A percentile compares a stretch with the other conserved stretches of the same genome.
phyloP scores from a whole-genome alignment of 2,113 vertebrate species.

The Heloderma charlesbogerti region DNA sequence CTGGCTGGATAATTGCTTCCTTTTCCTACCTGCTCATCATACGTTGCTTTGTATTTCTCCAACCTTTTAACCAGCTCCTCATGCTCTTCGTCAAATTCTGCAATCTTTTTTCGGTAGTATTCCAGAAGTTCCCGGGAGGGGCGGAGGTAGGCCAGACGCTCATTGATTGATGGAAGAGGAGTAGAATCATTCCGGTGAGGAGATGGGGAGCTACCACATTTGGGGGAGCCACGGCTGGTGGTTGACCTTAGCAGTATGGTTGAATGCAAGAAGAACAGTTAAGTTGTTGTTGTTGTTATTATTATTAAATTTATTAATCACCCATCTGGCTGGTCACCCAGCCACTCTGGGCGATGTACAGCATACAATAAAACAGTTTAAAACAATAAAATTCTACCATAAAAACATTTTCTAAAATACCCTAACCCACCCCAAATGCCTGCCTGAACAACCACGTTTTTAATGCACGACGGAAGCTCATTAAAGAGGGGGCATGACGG shows the following conservation, averaged over 20 bases:
- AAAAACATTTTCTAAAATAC: no score
- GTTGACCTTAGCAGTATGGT: slow-evolving; percentile 37
- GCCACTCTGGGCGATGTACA: no score
- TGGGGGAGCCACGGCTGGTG: not conserved
- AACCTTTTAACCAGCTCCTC: slow-evolving; percentile 89
- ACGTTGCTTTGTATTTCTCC: slow-evolving; percentile 83
- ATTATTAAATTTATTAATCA: no score
- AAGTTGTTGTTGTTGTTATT: no score
- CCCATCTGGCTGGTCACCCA: no score
- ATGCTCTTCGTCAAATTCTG: slow-evolving; percentile 90
- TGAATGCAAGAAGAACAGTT: not conserved
- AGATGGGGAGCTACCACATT: not conserved
- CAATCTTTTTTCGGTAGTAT: slow-evolving; percentile 90
- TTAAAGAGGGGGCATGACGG: no score
- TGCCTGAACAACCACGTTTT: no score
- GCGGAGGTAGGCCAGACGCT: slow-evolving; percentile 84
- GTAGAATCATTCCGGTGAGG: slow-evolving; percentile 68
- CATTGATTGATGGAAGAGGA: slow-evolving; percentile 84
- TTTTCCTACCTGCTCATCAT: slow-evolving; percentile 86
- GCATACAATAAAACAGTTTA: no score
- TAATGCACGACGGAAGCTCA: no score
- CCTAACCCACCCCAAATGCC: no score
- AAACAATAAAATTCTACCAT: no score
- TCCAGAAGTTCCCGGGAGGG: slow-evolving; percentile 93
- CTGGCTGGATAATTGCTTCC: fast-evolving